Evolutionary conservation across 2,113 vertebrate species (phyloP).

Genomic region (Entomyzon cyanotis): DNA sequence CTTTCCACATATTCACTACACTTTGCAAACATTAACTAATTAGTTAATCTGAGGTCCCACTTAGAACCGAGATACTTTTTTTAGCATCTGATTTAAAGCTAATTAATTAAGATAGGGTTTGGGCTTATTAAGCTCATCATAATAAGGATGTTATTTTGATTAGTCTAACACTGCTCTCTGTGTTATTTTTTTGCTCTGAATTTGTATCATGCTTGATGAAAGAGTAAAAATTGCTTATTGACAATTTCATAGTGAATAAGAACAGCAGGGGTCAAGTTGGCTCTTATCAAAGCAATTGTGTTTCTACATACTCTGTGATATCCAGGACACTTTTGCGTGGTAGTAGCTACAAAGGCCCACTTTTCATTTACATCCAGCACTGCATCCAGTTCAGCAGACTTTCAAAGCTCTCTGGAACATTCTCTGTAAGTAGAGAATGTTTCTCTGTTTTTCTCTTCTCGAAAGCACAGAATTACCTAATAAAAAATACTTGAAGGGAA

Average conservation of each 20-base stretch:
- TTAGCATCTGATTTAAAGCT: conserved; percentile 42
- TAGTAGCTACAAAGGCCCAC: neutral
- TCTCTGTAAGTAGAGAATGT: neutral
- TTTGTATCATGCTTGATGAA: neutral
- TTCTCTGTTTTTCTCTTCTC: neutral
- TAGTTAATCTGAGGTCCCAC: conserved; percentile 34
- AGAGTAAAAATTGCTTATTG: conserved; percentile 29
- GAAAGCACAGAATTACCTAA: neutral
- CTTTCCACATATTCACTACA: neutral
- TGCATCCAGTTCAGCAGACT: neutral
- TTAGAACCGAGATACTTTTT: conserved; percentile 33
- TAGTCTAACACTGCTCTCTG: neutral
- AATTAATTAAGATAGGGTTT: conserved; percentile 50
- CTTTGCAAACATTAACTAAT: conserved; percentile 60
- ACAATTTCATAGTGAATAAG: neutral
- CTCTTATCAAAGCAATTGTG: neutral
- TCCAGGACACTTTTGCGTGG: neutral
- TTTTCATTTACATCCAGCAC: neutral
- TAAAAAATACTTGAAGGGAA: neutral
- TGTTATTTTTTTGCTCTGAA: neutral
- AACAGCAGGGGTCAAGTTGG: neutral
- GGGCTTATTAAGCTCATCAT: conserved; percentile 46
- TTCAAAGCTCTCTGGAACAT: neutral
- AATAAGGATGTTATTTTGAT: conserved; percentile 32
- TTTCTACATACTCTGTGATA: neutral